Evolutionary conservation across 2,797 vertebrate species (phyloP), one percentile per base, ranked within the genome.

Genomic region (Enteromius fasciolatus): DNA sequence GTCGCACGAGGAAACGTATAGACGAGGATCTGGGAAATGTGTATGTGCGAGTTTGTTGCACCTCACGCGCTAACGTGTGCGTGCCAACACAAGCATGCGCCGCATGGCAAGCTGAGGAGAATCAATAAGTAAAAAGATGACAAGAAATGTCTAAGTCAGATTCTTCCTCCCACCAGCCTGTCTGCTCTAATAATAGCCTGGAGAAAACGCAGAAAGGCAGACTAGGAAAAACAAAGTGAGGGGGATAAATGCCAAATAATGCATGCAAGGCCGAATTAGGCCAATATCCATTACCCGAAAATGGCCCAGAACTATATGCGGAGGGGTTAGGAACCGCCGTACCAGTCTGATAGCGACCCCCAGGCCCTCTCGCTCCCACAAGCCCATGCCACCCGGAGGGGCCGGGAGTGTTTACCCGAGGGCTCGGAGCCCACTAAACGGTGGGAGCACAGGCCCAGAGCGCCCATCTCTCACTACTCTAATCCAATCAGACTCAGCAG

Each of bases 151-250:
- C 91, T 92, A 93, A 91, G 94, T 93, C 90, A 92, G 92, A 93
- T 91, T 92, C 88, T 92, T 93, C 93, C 93, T 94, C 94, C 94
- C 92, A 94, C 93, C 89, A 91, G 91, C 89, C 88, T 90, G 93
- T 95, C 94, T 94, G 91, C 91, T 94, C 92, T 93, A 95, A 94
- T 94, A 94, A 94, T 94, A 94, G 91, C 90, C 93, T 83, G 89
- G 88, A 94, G 93, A 94, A 93, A 93, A 92, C 88, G 90, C 87
- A 33, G 72, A 84, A 85, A 85, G 61, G 57, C 83, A 87, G 82
- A 82, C 68, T 59, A 84, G 61, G 70, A 86, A 82, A 87, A 76
- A 93, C 84, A 90, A 90, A 91, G 89, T 70, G 79, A 92, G 89
- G 90, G 87, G 91, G 69, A 88, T 86, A 92, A 92, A 89, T 88